These are phyloP conservation scores for Petrolisthes manimaculis DNA, from an alignment of 2,888 invertebrate species.

Conservation along the genomic window DNA sequence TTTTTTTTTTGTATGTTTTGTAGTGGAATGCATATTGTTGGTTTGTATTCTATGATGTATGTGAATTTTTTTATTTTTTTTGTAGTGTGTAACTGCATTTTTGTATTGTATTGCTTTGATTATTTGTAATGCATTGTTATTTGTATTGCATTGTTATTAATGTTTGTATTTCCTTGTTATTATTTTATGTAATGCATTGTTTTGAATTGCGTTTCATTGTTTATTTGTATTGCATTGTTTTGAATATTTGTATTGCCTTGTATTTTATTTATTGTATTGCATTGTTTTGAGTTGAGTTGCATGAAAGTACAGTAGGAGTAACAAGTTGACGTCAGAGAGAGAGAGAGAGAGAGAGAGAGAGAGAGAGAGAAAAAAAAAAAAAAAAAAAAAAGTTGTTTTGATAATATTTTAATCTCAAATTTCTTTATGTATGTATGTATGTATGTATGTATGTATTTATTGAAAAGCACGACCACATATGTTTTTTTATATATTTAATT, in stretches of 20 bases:
- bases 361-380: background rate
- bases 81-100: background rate
- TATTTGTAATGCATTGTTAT: background rate
- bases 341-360: background rate
- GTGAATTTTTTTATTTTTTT: background rate
- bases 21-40: background rate
- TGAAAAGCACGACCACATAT: background rate
- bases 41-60: background rate
- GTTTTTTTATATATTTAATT: background rate
- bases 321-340: background rate
- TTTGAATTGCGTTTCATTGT: background rate
- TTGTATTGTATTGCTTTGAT: background rate
- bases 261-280: background rate
- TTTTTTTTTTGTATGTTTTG: background rate
- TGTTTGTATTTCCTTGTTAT: background rate
- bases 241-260: background rate
- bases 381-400: background rate
- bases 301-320: background rate
- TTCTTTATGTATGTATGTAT: conserved; percentile 10
- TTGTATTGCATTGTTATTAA: conserved; percentile 5
- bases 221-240: background rate
- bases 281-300: too few relatives aligned
- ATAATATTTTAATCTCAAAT: background rate
- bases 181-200: background rate
- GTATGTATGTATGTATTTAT: conserved; percentile 16